Conservation (phyloP, 2,113 vertebrate genomes). For the Noturus placidus region DNA sequence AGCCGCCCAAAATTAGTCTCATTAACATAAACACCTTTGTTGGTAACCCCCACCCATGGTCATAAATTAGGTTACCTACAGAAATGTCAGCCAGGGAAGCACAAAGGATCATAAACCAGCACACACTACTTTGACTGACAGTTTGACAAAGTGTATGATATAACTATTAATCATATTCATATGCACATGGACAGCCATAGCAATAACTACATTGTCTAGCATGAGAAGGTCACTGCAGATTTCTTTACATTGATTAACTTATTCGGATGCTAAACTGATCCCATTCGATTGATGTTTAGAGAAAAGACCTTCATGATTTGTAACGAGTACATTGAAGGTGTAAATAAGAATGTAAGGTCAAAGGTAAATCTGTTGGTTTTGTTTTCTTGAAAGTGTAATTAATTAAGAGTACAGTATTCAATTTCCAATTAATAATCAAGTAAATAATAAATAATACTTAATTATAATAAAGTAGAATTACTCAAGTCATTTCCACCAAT, state of each 20-base stretch:
- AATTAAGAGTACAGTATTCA: not conserved
- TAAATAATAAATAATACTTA: not conserved
- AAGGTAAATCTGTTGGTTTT: not conserved
- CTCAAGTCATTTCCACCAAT: not conserved
- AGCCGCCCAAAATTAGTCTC: too few species aligned
- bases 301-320: not conserved
- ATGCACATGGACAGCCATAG: not conserved
- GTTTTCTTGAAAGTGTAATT: not conserved
- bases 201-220: not conserved
- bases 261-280: not conserved
- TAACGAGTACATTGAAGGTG: not conserved
- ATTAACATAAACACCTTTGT: too few species aligned
- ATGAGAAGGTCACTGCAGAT: too few species aligned
- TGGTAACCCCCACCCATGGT: too few species aligned
- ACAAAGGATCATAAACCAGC: too few species aligned
- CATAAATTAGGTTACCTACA: too few species aligned
- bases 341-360: not conserved
- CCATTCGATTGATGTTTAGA: not conserved
- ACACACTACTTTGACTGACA: too few species aligned
- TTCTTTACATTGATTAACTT: not conserved
- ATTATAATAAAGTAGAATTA: not conserved
- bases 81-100: too few species aligned
- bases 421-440: not conserved
- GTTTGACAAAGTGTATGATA: too few species aligned
- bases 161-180: not conserved